These are phyloP conservation scores for Metallyticus violacea DNA, from an alignment of 2,888 invertebrate genomes.

Conservation along the genomic window DNA sequence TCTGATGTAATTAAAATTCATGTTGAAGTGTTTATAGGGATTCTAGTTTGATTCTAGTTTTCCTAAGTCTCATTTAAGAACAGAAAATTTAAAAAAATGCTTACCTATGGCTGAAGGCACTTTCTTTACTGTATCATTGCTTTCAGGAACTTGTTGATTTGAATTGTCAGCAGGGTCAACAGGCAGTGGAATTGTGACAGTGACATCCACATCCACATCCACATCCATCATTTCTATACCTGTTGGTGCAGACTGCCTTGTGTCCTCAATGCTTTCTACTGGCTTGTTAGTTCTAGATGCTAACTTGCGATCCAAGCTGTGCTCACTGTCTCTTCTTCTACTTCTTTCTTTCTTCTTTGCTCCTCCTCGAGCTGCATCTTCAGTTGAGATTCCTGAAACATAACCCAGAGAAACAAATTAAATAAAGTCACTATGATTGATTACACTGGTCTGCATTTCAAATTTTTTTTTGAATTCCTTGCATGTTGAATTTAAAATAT, in stretches of 20 bases:
- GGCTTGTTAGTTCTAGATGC: neutral
- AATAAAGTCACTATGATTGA: no score
- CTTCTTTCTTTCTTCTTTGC: conserved; percentile 43
- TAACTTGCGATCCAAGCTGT: neutral
- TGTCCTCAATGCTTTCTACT: neutral
- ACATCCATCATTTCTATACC: conserved; percentile 17
- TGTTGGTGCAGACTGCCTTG: neutral
- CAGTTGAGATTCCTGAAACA: conserved; percentile 64
- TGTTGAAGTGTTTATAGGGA: no score
- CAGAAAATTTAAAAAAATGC: no score
- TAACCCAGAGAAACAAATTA: no score
- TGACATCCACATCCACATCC: neutral
- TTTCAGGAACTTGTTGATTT: neutral
- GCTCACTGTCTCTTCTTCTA: neutral
- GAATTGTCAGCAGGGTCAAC: neutral
- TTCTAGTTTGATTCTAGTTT: no score
- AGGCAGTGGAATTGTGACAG: neutral
- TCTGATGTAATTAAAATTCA: no score
- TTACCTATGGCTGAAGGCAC: neutral
- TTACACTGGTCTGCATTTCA: no score
- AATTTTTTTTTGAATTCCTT: no score
- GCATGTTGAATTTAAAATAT: no score
- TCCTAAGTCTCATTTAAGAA: no score
- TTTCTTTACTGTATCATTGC: neutral
- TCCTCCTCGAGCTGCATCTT: conserved; percentile 51